Percentiles rank a stretch among this genome's conserved stretches.
phyloP scores from a whole-genome alignment of 30 jellyfish, hydroid and myxozoan species.

The Hydra vulgaris region DNA sequence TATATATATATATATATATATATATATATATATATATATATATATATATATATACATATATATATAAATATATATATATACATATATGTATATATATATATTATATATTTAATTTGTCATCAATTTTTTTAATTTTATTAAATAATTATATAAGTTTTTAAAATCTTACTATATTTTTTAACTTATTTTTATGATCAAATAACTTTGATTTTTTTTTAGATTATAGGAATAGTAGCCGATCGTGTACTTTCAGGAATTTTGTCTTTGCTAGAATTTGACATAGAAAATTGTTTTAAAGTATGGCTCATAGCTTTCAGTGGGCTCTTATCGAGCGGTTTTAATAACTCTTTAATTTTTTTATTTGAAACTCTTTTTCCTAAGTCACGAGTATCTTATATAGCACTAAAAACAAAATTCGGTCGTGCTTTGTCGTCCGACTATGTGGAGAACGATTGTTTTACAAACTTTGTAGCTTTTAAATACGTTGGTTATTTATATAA shows the following conservation, averaged over 20 bases:
- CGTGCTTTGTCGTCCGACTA: neutral
- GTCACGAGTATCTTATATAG: neutral
- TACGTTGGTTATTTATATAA: neutral
- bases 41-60: too few relatives aligned
- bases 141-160: too few relatives aligned
- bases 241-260: conserved; percentile 32
- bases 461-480: neutral
- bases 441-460: neutral
- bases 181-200: too few relatives aligned
- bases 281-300: conserved; percentile 9
- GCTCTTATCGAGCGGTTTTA: conserved; percentile 4
- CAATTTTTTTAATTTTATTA: too few relatives aligned
- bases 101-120: too few relatives aligned
- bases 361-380: conserved; percentile 8
- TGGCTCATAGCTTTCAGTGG: conserved; percentile 50
- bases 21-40: too few relatives aligned
- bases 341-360: neutral
- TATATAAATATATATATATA: too few relatives aligned
- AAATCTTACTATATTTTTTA: too few relatives aligned
- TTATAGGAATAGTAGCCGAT: conserved; percentile 23
- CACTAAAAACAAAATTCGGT: neutral
- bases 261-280: conserved; percentile 19
- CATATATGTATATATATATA: too few relatives aligned
- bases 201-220: conserved; percentile 32
- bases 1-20: too few relatives aligned